Evolutionary conservation across 2,888 invertebrate species (phyloP), one percentile per base, ranked within the genome.

Genomic region (Meteorus colon): DNA sequence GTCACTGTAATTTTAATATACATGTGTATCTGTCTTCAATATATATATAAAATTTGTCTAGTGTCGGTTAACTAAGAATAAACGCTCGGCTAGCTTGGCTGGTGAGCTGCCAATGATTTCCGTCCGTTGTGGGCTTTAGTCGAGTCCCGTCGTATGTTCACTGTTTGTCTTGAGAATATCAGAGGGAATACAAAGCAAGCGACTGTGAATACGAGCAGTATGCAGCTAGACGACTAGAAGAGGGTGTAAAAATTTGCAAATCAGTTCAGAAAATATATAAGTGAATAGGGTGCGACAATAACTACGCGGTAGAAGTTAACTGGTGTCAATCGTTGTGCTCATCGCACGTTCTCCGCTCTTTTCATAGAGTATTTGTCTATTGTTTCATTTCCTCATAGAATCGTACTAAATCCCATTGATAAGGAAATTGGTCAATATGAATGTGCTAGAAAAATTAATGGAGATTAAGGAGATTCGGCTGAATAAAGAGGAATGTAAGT

Each of bases 401-500:
- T 6, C 14, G 8, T 34, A 19, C 66, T 27, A 67, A 41, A 48
- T 55, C 48, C 16, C 31, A 70, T 55, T n/a, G 14, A 14, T 41
- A 8, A 16, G 27, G 16, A 48, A 62, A 19, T 48, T 19, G 8
- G 16, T 1, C 3, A 69, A 34, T 6, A 76, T 76, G 76, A 73
- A 76, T 73, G 12, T 76, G 59, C 14, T 76, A 63, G 73, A 68
- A 51, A 62, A 41, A 41, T 73, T 76, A 34, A 68, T 68, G 48
- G 68, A 73, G n/a, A 41, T 76, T 14, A 73, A 62, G 60, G 45
- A 73, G 4, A 69, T 68, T n/a, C 73, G 68, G 19, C 63, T 89
- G 84, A 88, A 86, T 81, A 88, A 84, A 81, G 86, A 89, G 81
- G 89, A 90, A 85, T 83, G 90, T 90, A 87, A 90, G 90, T 90